These are phyloP conservation scores for Drosophila borealis DNA, from an alignment of 2,888 invertebrate genomes.

Conservation along the genomic window DNA sequence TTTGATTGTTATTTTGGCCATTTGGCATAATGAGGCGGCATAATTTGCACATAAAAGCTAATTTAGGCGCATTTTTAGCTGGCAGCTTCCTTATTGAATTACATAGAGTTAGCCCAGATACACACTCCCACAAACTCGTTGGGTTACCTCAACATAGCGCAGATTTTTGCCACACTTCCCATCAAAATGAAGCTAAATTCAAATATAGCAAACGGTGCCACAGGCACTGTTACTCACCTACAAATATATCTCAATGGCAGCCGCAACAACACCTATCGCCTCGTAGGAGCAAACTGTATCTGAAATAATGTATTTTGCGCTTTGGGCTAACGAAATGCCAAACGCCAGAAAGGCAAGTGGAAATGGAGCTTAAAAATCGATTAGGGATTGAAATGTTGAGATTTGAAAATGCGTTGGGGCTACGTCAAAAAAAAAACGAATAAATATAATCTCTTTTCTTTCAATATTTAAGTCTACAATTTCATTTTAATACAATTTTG, in stretches of 20 bases:
- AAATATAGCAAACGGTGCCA: conserved; percentile 14
- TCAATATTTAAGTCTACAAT: neutral
- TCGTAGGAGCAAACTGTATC: conserved; percentile 1
- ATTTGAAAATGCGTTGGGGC: neutral
- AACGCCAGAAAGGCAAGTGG: conserved; percentile 13
- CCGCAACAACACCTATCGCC: conserved; percentile 12
- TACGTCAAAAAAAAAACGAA: neutral
- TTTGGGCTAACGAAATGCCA: conserved; percentile 18
- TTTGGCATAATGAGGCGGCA: conserved; percentile 72
- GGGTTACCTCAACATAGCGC: conserved; percentile 26
- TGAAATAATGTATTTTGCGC: conserved; percentile 18
- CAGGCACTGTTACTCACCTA: neutral
- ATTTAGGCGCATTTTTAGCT: conserved; percentile 67
- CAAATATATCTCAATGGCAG: neutral
- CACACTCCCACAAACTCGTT: conserved; percentile 4
- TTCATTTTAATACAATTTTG: neutral
- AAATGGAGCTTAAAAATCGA: conserved; percentile 16
- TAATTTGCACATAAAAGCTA: conserved; percentile 70
- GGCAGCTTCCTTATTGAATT: conserved; percentile 64
- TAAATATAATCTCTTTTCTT: neutral
- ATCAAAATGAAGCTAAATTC: conserved; percentile 28
- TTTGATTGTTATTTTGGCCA: conserved; percentile 70
- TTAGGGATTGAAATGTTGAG: conserved; percentile 6
- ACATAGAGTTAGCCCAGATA: conserved; percentile 27
- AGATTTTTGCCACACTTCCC: conserved; percentile 23